Base-by-base conservation (phyloP, 2,888 invertebrate species). In the Branchellion lobata region DNA sequence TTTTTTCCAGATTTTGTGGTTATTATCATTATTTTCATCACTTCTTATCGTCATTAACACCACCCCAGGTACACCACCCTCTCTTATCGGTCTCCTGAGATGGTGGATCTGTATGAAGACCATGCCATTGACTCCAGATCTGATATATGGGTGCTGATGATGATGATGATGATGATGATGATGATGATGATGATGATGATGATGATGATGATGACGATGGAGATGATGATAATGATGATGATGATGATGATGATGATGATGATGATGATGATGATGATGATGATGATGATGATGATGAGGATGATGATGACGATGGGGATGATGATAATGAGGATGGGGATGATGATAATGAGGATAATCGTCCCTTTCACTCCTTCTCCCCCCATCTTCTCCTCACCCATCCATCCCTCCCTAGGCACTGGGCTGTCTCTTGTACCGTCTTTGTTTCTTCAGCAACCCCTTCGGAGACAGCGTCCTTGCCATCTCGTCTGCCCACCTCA, bases 401-500 rank as follows among this genome's bases (percentile, higher is more conserved):
- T 14, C 61, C 61, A 8, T n/a, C 76, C 27, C 47, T 29, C 78
- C 84, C 81, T 87, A 92, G 92, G 94, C 95, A 33, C 88, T 95
- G 80, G 95, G 95, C 77, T 94, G 94, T 89, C 89, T 95, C 85
- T 89, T 95, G 74, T 95, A 94, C 87, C 94, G 94, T 87, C 89
- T 96, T 84, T 94, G 94, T 88, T 96, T 92, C 88, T 95, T 95
- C 87, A 90, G 92, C 53, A 89, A 94, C 85, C 95, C 95, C 76
- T 95, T 95, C 88, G 95, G 94, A 40, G 95, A 96, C 87, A 94
- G 94, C 85, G 92, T 93, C n/a, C 89, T 95, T 84, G 95, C 95
- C 77, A 95, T 96, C 86, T 94, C 94, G 87, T 93, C 92, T 87
- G 94, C 93, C 77, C 92, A 92, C 85, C 94, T 94, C 87, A 91